Evolutionary conservation across 2,113 vertebrate species (phyloP), one percentile per base, ranked within the genome.

Genomic region (Aleadryas rufinucha): DNA sequence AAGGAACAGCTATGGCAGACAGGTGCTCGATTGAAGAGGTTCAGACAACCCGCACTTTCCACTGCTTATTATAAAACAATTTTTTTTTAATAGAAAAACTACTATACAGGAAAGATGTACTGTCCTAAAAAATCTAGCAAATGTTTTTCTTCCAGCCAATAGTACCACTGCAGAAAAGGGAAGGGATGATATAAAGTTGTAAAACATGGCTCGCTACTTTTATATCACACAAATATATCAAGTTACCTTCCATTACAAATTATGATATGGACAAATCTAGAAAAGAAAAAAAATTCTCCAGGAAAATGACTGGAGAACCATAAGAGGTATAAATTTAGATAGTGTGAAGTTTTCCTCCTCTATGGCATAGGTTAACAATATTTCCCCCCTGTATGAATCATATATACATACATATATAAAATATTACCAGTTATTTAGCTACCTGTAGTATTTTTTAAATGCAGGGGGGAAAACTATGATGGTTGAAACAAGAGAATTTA

Each of bases 141-240:
- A 88, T 95, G 45, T 95, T 96, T 97, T 96, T 96, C 95, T 97
- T 98, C 97, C 96, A 97, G 96, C 98, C 98, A 98, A 98, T 91
- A 98, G 98, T 98, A 98, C 98, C 98, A 98, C 97, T 97, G 98
- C 98, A 98, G 98, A 98, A 97, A 97, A 97, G 97, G 97, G 98
- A 98, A 96, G 97, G 97, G 97, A 97, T 96, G 97, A 98, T 92
- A 98, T 85, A 97, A 96, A 98, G 97, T 96, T 96, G 95, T 97
- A 96, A 96, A 98, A 98, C 97, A 93, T 98, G 98, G 98, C 97
- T 98, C 96, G 91, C 98, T 98, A 98, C 98, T 98, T 99, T 98
- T 98, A 98, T 98, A 98, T 99, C 98, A 98, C 98, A 99, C 98
- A 98, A 94, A 96, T 95, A 70, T 97, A 98, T 96, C 94, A 95